These are phyloP conservation scores for Pipra filicauda DNA, from an alignment of 2,113 vertebrate genomes.

Conservation along the genomic window DNA sequence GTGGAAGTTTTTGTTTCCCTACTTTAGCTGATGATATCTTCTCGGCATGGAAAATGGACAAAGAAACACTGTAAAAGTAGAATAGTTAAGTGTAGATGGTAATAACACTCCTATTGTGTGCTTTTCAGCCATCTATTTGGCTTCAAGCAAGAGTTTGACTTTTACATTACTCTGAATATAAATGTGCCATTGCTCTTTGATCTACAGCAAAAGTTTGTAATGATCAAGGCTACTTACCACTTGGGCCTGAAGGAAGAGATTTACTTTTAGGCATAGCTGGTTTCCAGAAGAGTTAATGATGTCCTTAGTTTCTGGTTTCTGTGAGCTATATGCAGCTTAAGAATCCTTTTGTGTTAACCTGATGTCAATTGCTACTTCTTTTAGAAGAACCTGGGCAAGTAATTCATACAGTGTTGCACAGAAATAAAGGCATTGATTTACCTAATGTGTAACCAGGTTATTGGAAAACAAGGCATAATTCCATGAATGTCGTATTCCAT, in stretches of 20 bases:
- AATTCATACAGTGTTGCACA: not conserved
- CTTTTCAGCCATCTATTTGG: not conserved
- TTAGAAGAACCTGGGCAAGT: not conserved
- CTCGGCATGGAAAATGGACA: not conserved
- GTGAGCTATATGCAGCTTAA: not conserved
- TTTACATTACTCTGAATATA: not conserved
- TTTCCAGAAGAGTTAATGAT: conserved; percentile 12
- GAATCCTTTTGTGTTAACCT: not conserved
- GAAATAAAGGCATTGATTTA: not conserved
- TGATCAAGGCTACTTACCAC: not conserved
- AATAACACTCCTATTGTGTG: not conserved
- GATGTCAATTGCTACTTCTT: not conserved
- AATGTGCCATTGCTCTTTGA: conserved; percentile 4
- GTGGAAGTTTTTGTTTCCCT: not conserved
- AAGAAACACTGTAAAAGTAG: not conserved
- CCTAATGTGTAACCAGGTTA: not conserved
- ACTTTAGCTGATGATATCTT: not conserved
- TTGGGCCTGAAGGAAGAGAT: not conserved
- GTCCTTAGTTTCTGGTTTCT: not conserved
- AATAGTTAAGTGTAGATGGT: not conserved
- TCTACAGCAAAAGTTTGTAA: not conserved
- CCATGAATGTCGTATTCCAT: not conserved
- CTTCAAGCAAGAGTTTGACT: not conserved
- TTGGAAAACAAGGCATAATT: not conserved
- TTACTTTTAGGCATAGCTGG: not conserved